These are phyloP conservation scores for Anaspis maculata DNA, from an alignment of 2,888 invertebrate species.

Conservation along the genomic window DNA sequence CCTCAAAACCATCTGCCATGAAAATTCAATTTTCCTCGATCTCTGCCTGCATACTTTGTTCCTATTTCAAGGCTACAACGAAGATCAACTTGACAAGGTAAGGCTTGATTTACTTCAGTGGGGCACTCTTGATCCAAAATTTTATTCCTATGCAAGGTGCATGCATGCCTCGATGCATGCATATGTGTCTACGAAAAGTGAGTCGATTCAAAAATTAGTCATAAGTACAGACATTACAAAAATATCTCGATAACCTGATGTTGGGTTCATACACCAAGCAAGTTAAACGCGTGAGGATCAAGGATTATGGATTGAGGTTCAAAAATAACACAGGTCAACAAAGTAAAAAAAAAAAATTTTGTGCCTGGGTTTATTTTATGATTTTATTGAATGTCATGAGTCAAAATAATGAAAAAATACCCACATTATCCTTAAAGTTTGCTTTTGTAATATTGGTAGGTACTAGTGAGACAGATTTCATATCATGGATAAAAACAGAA, in stretches of 20 bases:
- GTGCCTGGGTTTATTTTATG: no score
- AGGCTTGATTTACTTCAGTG: neutral
- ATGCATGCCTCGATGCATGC: neutral
- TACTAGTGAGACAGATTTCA: no score
- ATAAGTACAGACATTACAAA: neutral
- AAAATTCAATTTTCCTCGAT: constrained; percentile 7
- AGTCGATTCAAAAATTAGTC: neutral
- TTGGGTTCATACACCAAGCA: no score
- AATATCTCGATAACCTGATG: neutral
- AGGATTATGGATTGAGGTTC: no score
- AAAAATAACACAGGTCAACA: no score
- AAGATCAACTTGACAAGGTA: constrained; percentile 6
- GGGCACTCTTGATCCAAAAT: neutral
- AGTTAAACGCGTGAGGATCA: no score
- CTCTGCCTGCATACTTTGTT: constrained; percentile 10
- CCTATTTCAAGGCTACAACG: constrained; percentile 5
- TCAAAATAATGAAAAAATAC: no score
- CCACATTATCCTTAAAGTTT: no score
- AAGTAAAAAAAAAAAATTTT: no score
- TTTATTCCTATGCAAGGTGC: neutral
- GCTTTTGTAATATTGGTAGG: no score
- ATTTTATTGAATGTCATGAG: no score
- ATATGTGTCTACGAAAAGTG: neutral
- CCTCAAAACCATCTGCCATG: constrained; percentile 5
- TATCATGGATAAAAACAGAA: no score